Base-by-base conservation (phyloP, 1,140 invertebrate species). In the Tachypleus tridentatus region DNA sequence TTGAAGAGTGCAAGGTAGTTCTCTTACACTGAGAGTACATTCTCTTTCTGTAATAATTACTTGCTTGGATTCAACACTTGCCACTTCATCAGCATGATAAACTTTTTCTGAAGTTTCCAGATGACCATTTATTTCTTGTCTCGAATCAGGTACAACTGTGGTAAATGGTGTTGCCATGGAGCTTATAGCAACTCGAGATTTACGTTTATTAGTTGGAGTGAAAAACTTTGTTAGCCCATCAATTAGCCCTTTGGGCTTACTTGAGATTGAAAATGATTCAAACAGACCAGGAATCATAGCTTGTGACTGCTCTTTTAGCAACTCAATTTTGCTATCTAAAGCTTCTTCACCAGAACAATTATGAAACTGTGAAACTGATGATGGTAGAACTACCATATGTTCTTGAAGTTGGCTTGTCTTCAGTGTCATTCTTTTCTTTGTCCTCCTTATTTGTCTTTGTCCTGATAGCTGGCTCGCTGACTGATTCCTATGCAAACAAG, bases 161-260 rank as follows among this genome's bases (percentile, higher is more conserved):
- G 29, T 29, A 29, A 29, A 29, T 29, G 29, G 29, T 29, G 29
- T 29, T 29, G 29, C 29, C 29, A 29, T 29, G 29, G 29, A 29
- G 29, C 29, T 29, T 47, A 68, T 68, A 53, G 67, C 67, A 48
- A 69, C 67, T 52, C 67, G 64, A 29, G 72, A 72, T 72, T 80
- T 79, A 29, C 75, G 57, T 62, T 70, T 72, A 61, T 74, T 72
- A 48, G 68, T 70, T 49, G 75, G 73, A 29, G 74, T 78, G 61
- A 78, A 78, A 70, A 77, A 78, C 57, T 70, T 65, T 9, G 71
- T 70, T 4, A 78, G 69, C 9, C 75, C 76, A 63, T 75, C 74
- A 47, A 70, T 64, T 4, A 72, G 62, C 48, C 65, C 68, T 51
- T 68, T 65, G 4, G 63, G 65, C 60, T 68, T 65, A 8, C 61